Evolutionary conservation across 1,140 invertebrate genomes (phyloP), one percentile per base, ranked within the genome.

Genomic region (Colletes latitarsis): DNA sequence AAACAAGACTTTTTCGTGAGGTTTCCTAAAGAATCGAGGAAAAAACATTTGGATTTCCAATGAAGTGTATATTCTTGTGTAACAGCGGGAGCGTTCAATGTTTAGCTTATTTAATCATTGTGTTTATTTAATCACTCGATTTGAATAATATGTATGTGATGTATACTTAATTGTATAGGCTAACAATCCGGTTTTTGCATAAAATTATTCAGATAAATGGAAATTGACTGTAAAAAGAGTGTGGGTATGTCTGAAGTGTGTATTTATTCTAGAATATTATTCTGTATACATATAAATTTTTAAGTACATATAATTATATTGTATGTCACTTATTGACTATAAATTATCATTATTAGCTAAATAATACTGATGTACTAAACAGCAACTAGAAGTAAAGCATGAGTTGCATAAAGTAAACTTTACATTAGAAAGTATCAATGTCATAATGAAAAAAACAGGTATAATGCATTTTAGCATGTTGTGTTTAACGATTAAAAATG

Each of bases 161-260:
- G 12, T 55, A 9, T 43, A 41, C 17, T 41, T 19, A 9, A 71
- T 57, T 43, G 0, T 5, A 49, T 58, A 17, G 12, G 21, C 6
- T 9, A 43, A 66, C 17, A 53, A 0, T 67, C 8, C 41, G 17
- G n/a, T 46, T 55, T 55, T 49, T 15, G 3, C 14, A 66, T 43
- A 75, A 55, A 66, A 43, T 67, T 55, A 52, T 55, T 21, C 17
- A 64, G 17, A 15, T n/a, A 75, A 67, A 53, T 53, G 46, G 14
- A 64, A 64, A 19, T 64, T 14, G n/a, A n/a, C 19, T 58, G 8
- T 3, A 71, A 57, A 3, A 60, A 63, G 17, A 66, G 14, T 6
- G 19, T 49, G 43, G 17, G 21, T 60, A n/a, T 73, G 43, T 49
- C 15, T 39, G 2, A 63, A 49, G 41, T 9, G 12, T 63, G 30